Evolutionary conservation across 2,888 invertebrate species (phyloP).

Genomic region (Eledona agricola): DNA sequence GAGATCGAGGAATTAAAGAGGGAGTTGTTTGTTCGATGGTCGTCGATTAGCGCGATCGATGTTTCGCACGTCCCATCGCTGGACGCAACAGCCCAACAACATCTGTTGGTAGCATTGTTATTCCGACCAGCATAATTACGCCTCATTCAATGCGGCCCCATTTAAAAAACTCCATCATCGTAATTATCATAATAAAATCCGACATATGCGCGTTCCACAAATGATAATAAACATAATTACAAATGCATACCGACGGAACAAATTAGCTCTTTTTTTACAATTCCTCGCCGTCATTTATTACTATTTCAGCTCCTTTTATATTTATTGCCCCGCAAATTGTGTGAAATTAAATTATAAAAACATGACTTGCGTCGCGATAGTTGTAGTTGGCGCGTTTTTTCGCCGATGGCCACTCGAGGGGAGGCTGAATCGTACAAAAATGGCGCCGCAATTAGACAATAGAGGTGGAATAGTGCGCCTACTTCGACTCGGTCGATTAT

Average conservation of each 20-base stretch:
- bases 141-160: constrained; percentile 42
- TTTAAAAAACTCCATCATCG: constrained; percentile 42
- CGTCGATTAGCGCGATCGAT: constrained; percentile 8
- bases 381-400: too few relatives aligned
- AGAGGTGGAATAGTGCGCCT: constrained; percentile 30
- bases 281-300: constrained; percentile 22
- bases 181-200: constrained; percentile 50
- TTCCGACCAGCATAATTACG: constrained; percentile 41
- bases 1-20: neutral
- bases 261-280: constrained; percentile 26
- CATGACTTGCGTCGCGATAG: constrained; percentile 17
- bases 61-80: neutral
- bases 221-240: constrained; percentile 37
- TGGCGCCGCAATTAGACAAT: constrained; percentile 27
- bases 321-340: constrained; percentile 24
- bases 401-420: constrained; percentile 16
- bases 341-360: constrained; percentile 32
- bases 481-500: constrained; percentile 55
- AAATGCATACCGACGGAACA: constrained; percentile 26
- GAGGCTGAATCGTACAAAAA: constrained; percentile 23
- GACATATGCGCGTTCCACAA: constrained; percentile 48
- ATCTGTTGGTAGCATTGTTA: constrained; percentile 24
- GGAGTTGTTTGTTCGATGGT: neutral
- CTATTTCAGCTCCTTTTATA: constrained; percentile 23
- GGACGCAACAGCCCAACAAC: constrained; percentile 12